Base-by-base conservation (phyloP, 2,888 invertebrate genomes). In the Rotaria macrura region DNA sequence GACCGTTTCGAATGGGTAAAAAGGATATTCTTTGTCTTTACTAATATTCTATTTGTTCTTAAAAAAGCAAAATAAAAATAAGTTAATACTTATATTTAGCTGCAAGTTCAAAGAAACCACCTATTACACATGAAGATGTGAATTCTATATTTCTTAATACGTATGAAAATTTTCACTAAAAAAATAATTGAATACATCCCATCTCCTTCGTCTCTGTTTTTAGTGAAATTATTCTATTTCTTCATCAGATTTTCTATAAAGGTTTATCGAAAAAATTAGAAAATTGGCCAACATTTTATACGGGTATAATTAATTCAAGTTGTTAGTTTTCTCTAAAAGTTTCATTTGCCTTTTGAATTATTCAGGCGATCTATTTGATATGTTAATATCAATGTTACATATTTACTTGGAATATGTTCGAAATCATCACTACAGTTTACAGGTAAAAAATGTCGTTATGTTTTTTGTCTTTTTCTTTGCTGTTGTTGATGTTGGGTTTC, bases 381-480 rank as follows among this genome's bases (percentile, higher is more conserved):
- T 96, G 95, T 92, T 96, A 89, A 93, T 96, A 88, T 96, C 96
- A 85, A 96, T 96, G 96, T 92, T 96, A 91, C 95, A 94, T 89
- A 96, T 96, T 90, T 96, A 96, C 92, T 96, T 96, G 92, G 96
- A 96, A 92, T 96, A 96, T 91, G 96, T 96, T 85, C 92, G 96
- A 87, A 96, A 96, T 91, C 96, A 96, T 90, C 96, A 96, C 91
- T 96, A 95, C 92, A 95, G 95, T 88, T 93, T 96, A 85, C 96
- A 96, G 92, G 79, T 79, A 79, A 43, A 25, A 25, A 43, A n/a
- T n/a, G n/a, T n/a, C n/a, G n/a, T n/a, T n/a, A n/a, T n/a, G n/a
- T n/a, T n/a, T n/a, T n/a, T n/a, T n/a, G n/a, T n/a, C n/a, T n/a
- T n/a, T n/a, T n/a, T n/a, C n/a, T n/a, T n/a, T n/a, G n/a, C n/a